Conservation (phyloP, 2,797 vertebrate species). For the Sandelia bainsii region DNA sequence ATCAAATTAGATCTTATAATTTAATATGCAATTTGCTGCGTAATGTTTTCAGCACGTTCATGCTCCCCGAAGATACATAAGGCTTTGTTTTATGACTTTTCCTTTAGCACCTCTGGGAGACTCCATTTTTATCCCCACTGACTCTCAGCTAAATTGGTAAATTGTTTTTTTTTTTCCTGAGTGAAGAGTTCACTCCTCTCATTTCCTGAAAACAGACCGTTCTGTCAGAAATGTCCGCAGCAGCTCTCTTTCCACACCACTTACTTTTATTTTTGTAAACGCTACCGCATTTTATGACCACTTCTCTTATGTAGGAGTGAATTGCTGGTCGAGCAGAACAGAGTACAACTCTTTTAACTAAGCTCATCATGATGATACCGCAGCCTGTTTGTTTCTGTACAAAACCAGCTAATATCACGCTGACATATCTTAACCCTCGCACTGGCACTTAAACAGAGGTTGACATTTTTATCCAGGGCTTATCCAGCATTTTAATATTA, state of each 20-base stretch:
- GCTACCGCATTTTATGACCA: slow-evolving; percentile 11
- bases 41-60: no score
- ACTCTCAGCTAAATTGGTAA: neutral
- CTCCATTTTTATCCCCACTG: no score
- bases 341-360: slow-evolving; percentile 15
- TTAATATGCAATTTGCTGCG: no score
- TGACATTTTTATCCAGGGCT: neutral
- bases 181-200: slow-evolving; percentile 7
- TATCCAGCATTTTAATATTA: neutral
- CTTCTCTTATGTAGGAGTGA: slow-evolving; percentile 39
- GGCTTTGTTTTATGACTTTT: neutral
- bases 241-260: slow-evolving; percentile 28
- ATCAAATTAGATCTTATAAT: no score
- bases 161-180: slow-evolving; percentile 19
- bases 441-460: neutral
- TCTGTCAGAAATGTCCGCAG: slow-evolving; percentile 10
- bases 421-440: neutral
- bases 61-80: neutral
- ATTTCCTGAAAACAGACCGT: slow-evolving; percentile 2
- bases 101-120: neutral
- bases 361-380: neutral
- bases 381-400: slow-evolving; percentile 1
- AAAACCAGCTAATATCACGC: neutral
- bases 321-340: slow-evolving; percentile 11
- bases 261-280: slow-evolving; percentile 28